Conservation (phyloP, 2,888 invertebrate genomes). For the Pachymerium ferrugineum region DNA sequence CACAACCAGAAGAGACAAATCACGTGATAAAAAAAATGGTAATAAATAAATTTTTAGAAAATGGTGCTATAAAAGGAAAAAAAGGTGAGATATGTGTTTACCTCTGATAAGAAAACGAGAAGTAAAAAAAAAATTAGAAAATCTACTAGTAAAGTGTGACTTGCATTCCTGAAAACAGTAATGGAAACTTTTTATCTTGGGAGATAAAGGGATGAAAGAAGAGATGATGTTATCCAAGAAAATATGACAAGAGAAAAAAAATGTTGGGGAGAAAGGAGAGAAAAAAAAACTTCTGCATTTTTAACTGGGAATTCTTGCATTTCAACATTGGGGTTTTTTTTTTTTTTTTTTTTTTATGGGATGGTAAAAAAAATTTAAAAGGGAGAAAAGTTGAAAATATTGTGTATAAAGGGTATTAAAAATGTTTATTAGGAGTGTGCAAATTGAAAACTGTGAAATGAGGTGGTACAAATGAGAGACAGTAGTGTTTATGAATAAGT, state of each 20-base stretch:
- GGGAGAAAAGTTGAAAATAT: too few species aligned
- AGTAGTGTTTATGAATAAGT: too few species aligned
- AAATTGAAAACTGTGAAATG: too few species aligned
- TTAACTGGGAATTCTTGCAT: background rate
- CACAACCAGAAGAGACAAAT: background rate
- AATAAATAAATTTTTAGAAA: background rate
- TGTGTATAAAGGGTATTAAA: too few species aligned
- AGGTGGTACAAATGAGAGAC: too few species aligned
- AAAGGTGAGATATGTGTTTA: background rate
- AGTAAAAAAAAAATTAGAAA: background rate
- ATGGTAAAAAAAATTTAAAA: too few species aligned
- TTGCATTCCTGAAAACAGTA: background rate
- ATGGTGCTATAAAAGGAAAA: slow-evolving; percentile 1
- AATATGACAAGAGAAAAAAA: background rate
- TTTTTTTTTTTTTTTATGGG: too few species aligned
- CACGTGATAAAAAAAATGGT: background rate
- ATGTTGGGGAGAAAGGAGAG: too few species aligned
- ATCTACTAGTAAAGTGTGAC: background rate
- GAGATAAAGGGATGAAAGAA: background rate
- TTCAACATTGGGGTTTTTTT: too few species aligned
- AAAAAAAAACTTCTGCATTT: background rate
- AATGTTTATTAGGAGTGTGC: too few species aligned
- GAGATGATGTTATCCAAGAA: background rate
- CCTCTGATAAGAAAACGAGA: background rate
- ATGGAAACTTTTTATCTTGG: background rate